phyloP scores from a whole-genome alignment of 2,888 invertebrate genomes.

The Sesia bembeciformis region DNA sequence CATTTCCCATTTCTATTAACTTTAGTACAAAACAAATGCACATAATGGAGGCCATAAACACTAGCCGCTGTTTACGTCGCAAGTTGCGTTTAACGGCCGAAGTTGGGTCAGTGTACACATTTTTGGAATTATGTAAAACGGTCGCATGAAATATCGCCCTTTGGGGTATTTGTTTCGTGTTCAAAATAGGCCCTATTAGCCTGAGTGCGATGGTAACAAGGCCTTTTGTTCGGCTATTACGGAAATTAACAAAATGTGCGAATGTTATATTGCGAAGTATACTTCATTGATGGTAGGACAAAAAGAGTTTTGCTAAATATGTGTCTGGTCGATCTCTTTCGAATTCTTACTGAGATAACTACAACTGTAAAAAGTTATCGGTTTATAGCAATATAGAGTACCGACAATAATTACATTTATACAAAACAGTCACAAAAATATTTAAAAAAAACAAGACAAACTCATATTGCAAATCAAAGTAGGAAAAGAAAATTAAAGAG shows the following conservation, averaged over 20 bases:
- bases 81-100: constrained; percentile 16
- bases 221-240: constrained; percentile 30
- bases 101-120: constrained; percentile 25
- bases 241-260: constrained; percentile 26
- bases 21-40: neutral
- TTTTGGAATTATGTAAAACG: constrained; percentile 24
- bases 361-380: no score
- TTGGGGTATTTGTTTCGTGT: constrained; percentile 27
- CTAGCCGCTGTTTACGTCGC: constrained; percentile 15
- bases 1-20: neutral
- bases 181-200: constrained; percentile 26
- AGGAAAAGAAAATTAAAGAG: no score
- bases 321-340: no score
- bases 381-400: no score
- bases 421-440: no score
- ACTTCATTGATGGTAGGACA: no score
- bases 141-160: constrained; percentile 22
- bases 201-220: constrained; percentile 2
- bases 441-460: no score
- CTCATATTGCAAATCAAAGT: no score
- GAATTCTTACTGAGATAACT: no score
- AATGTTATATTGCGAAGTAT: constrained; percentile 2
- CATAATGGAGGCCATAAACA: constrained; percentile 3
- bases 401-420: no score
- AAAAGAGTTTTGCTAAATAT: no score